These are phyloP conservation scores for Cinclus cinclus DNA, from an alignment of 2,113 vertebrate genomes.

Conservation along the genomic window DNA sequence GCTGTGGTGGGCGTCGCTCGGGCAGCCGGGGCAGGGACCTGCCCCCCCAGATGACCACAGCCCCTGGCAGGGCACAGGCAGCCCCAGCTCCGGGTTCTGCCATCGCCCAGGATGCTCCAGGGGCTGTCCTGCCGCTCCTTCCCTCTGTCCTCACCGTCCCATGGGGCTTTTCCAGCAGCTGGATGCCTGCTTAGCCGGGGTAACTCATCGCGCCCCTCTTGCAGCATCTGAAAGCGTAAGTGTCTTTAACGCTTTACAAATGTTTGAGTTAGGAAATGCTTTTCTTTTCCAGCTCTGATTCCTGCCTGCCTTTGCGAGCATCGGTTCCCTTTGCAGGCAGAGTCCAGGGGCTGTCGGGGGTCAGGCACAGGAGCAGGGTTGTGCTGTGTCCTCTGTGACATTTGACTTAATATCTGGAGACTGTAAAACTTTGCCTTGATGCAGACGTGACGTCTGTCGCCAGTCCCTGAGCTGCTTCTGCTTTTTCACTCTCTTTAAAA, in stretches of 20 bases:
- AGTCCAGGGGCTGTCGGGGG: neutral
- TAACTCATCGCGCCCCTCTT: neutral
- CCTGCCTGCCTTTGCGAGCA: neutral
- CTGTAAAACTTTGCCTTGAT: neutral
- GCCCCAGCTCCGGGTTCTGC: neutral
- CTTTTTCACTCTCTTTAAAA: neutral
- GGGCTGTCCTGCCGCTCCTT: neutral
- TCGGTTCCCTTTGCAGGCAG: neutral
- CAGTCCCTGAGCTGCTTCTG: neutral
- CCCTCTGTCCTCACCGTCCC: neutral
- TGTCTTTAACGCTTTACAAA: neutral
- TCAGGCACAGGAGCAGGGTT: neutral
- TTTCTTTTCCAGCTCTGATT: neutral
- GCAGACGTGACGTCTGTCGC: neutral
- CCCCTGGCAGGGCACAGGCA: neutral
- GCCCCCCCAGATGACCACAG: slow-evolving; percentile 62
- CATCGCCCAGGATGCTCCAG: neutral
- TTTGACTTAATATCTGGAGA: neutral
- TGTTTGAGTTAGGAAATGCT: neutral
- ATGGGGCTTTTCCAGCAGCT: neutral
- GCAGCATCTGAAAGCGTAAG: neutral
- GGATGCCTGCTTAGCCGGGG: slow-evolving; percentile 1
- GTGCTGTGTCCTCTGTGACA: neutral
- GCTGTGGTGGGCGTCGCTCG: slow-evolving; percentile 73
- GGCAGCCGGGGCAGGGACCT: slow-evolving; percentile 52